These are phyloP conservation scores for Neogale vison DNA, from an alignment of 2,113 vertebrate genomes.

Conservation along the genomic window DNA sequence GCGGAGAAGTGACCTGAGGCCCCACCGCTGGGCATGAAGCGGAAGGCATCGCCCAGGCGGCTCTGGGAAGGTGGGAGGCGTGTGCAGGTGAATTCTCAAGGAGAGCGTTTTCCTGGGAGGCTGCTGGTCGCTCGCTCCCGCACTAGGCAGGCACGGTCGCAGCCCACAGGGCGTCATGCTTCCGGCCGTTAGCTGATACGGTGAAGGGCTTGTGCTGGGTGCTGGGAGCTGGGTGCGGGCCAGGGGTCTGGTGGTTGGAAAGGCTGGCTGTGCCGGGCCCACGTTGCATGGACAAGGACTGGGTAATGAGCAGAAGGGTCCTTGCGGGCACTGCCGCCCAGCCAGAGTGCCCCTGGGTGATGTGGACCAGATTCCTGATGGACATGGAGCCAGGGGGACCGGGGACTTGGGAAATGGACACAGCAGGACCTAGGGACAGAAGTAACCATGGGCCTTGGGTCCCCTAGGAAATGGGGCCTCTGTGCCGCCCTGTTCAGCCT, in stretches of 20 bases:
- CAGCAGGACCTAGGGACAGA: not conserved
- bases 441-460: not conserved
- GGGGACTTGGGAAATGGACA: not conserved
- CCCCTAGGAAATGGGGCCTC: not conserved
- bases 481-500: not conserved
- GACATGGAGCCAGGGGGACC: not conserved
- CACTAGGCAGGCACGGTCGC: not conserved
- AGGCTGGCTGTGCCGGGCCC: not conserved
- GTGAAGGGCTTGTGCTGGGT: not conserved
- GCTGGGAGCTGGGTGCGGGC: not conserved
- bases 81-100: no score
- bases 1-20: not conserved
- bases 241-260: not conserved
- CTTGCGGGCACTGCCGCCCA: not conserved
- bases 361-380: not conserved
- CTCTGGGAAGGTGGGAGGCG: not conserved
- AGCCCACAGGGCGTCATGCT: not conserved
- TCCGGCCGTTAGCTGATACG: rapidly evolving
- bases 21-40: not conserved
- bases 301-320: not conserved
- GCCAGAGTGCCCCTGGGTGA: not conserved
- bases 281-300: not conserved
- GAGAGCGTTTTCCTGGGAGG: not conserved
- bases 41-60: rapidly evolving
- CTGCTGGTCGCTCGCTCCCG: not conserved